A percentile compares a stretch with the other conserved stretches of the same genome.
Evolutionary conservation across 2,113 vertebrate species (phyloP).

Genomic region (Psittacus erithacus): DNA sequence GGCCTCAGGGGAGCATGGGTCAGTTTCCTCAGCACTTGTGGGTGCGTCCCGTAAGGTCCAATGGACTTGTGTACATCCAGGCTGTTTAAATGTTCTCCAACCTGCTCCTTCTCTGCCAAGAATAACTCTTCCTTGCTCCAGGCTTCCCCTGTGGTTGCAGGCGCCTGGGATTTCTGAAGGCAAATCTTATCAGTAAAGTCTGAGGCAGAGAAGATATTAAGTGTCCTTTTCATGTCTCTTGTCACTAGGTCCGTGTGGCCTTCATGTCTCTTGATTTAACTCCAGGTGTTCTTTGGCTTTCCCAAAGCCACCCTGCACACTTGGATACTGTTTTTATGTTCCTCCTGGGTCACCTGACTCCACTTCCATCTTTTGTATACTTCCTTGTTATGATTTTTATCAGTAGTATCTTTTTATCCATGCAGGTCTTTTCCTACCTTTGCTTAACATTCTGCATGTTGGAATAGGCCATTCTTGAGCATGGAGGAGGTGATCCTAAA

Average conservation of each 20-base stretch:
- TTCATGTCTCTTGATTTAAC: neutral
- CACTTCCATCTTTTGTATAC: neutral
- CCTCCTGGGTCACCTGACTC: neutral
- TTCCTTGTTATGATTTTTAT: neutral
- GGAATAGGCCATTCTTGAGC: neutral
- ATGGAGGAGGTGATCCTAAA: neutral
- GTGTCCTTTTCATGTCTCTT: neutral
- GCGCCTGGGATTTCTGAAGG: neutral
- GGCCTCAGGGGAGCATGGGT: neutral
- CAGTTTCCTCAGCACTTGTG: neutral
- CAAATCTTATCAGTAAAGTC: neutral
- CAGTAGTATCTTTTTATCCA: neutral
- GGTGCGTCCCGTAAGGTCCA: neutral
- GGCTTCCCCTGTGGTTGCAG: neutral
- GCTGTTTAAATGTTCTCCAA: neutral
- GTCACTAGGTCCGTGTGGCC: neutral
- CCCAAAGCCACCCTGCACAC: neutral
- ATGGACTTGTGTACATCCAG: neutral
- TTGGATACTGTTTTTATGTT: neutral
- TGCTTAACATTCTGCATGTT: neutral
- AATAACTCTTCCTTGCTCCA: neutral
- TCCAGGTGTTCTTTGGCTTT: neutral
- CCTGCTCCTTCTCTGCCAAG: neutral
- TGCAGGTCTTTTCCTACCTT: neutral
- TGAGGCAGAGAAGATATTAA: neutral